Evolutionary conservation across 2,888 invertebrate species (phyloP), one percentile per base, ranked within the genome.

Genomic region (Agrenia bidenticulata): DNA sequence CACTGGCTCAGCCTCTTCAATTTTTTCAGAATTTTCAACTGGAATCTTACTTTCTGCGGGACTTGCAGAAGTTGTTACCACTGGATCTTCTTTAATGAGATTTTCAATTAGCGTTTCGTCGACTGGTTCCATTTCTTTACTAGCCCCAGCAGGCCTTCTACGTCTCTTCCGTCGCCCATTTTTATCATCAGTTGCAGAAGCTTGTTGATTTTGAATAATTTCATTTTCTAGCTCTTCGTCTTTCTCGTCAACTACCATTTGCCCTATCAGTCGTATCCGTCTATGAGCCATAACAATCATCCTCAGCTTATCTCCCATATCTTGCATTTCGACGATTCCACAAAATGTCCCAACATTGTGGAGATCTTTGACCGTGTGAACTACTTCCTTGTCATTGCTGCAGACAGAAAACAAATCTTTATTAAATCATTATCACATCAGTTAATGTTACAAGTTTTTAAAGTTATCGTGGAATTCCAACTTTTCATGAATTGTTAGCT

Each of bases 301-400:
- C 65, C 94, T 84, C 56, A 96, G 80, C 79, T 89, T 89, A 78
- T 92, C 93, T 5, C 94, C 96, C 79, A 95, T 84, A 79, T 97
- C 97, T 79, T 97, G 95, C 82, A 99, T 87, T 81, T 99, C 98
- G 77, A 95, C 93, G 73, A 99, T 97, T 82, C 98, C 96, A 9
- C 95, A 98, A 81, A 99, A 99, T 1, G 96, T 93, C 9, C 99
- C 99, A 26, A 96, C 85, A 59, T 86, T 82, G 79, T 96, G 91
- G 42, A 99, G 84, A 72, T 99, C 97, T 67, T 89, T 87, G 26
- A 97, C 78, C 61, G 84, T 89, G 13, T 88, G 84, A 0, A 98
- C 90, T 19, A 94, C 84, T 78, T 97, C 97, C 0, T 87, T 83
- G 73, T 94, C 92, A 78, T 91, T 91, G 73, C 86, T 87, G 77